Evolutionary conservation across 2,888 invertebrate species (phyloP).

Genomic region (Athripsodes cinereus): DNA sequence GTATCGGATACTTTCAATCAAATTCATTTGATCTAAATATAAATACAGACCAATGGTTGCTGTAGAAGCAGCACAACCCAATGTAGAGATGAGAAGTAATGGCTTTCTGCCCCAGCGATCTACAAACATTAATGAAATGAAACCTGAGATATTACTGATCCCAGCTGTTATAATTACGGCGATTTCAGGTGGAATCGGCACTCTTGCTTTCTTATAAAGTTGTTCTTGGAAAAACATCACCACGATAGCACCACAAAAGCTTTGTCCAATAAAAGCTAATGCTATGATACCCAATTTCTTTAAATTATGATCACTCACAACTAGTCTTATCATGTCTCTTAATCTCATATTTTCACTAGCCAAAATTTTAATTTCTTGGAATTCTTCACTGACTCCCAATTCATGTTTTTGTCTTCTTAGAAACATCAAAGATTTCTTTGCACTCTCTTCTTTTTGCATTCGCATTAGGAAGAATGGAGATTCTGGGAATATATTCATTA

Average conservation of each 20-base stretch:
- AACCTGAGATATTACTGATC: constrained; percentile 18
- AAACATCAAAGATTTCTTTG: constrained; percentile 15
- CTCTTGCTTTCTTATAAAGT: constrained; percentile 11
- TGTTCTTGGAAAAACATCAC: constrained; percentile 24
- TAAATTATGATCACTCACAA: constrained; percentile 18
- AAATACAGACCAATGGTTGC: constrained; percentile 21
- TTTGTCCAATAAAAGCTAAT: constrained; percentile 14
- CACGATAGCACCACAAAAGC: constrained; percentile 20
- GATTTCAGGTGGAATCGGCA: constrained; percentile 14
- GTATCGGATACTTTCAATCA: constrained; percentile 12
- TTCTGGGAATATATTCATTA: constrained; percentile 24
- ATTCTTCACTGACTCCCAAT: constrained; percentile 13
- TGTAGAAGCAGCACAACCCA: constrained; percentile 20
- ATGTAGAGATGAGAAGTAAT: constrained; percentile 16
- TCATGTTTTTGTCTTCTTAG: constrained; percentile 19
- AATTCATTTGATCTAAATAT: constrained; percentile 14
- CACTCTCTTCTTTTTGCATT: constrained; percentile 19
- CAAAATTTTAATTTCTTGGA: constrained; percentile 15
- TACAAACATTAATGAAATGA: constrained; percentile 18
- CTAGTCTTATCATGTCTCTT: constrained; percentile 10
- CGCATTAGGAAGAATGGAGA: constrained; percentile 26
- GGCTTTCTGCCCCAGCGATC: constrained; percentile 25
- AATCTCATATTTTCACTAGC: constrained; percentile 15
- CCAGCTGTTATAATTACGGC: constrained; percentile 20
- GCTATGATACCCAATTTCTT: constrained; percentile 18